phyloP scores from a whole-genome alignment of 2,797 vertebrate genomes.

The Crax fasciolata region DNA sequence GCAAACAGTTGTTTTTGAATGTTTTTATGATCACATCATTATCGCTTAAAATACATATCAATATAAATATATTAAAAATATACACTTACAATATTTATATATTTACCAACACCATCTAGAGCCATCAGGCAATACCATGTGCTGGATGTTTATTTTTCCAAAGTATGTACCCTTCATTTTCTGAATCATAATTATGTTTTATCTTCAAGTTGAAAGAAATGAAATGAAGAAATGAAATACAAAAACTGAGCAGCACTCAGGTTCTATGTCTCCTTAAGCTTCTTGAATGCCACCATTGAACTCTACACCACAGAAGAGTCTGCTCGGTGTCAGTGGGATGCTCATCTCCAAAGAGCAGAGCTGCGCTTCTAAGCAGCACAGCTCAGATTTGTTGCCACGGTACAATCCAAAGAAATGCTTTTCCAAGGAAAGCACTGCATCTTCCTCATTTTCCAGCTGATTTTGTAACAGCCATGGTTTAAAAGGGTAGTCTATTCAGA shows the following conservation, averaged over 20 bases:
- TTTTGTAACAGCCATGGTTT: neutral
- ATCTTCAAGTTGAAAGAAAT: neutral
- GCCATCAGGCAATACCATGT: neutral
- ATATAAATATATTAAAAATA: neutral
- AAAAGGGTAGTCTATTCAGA: neutral
- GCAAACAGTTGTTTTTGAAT: neutral
- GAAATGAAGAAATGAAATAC: neutral
- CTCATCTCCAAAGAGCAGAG: neutral
- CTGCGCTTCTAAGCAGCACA: neutral
- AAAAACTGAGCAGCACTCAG: neutral
- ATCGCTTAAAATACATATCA: neutral
- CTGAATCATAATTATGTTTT: neutral
- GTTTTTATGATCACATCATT: neutral
- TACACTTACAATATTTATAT: neutral
- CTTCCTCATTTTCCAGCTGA: neutral
- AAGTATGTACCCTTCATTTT: neutral
- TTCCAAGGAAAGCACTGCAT: neutral
- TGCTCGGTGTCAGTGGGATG: neutral
- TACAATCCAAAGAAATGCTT: neutral
- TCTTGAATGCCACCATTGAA: neutral
- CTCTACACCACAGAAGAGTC: neutral
- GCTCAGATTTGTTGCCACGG: neutral
- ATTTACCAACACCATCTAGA: neutral
- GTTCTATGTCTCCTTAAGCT: neutral
- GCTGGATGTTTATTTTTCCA: neutral